Evolutionary conservation across 2,113 vertebrate genomes (phyloP), one percentile per base, ranked within the genome.

Genomic region (Prietella phreatophila): DNA sequence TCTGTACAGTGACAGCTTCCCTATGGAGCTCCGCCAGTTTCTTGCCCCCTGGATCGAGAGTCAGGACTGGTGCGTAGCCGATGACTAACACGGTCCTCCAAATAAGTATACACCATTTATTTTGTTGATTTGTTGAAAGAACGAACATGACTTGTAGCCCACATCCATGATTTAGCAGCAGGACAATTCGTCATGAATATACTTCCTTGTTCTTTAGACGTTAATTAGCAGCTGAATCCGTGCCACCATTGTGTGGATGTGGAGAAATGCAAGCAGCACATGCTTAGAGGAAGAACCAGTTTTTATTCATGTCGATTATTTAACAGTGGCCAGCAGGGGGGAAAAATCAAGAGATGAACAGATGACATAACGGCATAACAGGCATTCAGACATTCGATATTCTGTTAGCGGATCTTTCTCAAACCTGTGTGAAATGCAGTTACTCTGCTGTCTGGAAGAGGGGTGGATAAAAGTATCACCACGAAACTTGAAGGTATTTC

Each of bases 1-100:
- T 92, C 94, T 99, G 82, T 99, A 99, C 95, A 99, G 98, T 0
- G 98, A 99, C 96, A 99, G 98, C 94, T 99, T 99, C 85, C 98
- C 98, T 3, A 99, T 99, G 98, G 98, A 99, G 93, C 95, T 99
- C 0, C 95, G 98, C 84, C 98, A 99, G 93, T 99, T 99, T 90
- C 96, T 99, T 69, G 98, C 98, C 8, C 97, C 98, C 0, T 99
- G 98, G 98, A 99, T 99, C 0, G 98, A 99, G 92, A 99, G 97
- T 93, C 98, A 99, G 92, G 98, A 99, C 89, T 99, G 98, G 98
- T 99, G 87, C 93, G 95, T 86, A 78, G 82, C 60, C 42, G 5
- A 36, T 58, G 4, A 36, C 17, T 36, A 50, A 78, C 50, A 17
- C 15, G 1, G 20, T 27, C 30, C 3, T 42, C 36, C 79, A 11